Conservation (phyloP, 2,113 vertebrate genomes). For the Etheostoma spectabile region DNA sequence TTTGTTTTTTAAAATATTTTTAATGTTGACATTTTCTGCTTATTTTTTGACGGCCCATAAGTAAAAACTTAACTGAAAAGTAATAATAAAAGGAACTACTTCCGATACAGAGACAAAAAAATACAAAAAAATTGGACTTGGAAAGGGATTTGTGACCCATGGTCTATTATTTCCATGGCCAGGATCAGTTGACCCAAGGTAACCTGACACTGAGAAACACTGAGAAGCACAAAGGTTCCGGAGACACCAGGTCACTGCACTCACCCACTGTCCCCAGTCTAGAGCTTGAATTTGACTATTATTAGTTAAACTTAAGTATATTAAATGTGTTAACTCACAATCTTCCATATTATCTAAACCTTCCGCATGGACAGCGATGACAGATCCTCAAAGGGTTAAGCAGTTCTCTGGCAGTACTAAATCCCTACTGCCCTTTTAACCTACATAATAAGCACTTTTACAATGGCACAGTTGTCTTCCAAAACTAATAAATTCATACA, state of each 20-base stretch:
- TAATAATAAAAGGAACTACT: too few species aligned
- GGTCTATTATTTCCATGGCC: neutral
- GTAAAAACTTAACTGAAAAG: too few species aligned
- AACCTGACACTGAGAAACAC: neutral
- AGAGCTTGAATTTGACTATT: too few species aligned
- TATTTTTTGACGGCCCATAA: too few species aligned
- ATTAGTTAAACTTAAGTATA: neutral
- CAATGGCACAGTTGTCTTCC: neutral
- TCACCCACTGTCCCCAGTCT: neutral
- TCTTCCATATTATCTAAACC: neutral
- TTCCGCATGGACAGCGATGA: neutral
- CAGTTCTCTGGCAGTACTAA: neutral
- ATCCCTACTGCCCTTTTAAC: slow-evolving; percentile 37
- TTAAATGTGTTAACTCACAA: neutral
- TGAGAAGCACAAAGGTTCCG: neutral
- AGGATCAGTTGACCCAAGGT: neutral
- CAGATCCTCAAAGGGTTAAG: neutral
- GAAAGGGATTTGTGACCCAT: neutral
- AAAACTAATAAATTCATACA: neutral
- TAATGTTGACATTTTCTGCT: too few species aligned
- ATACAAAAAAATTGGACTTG: neutral
- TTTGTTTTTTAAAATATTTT: too few species aligned
- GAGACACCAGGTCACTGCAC: neutral
- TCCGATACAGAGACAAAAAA: too few species aligned
- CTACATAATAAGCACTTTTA: neutral